Percentiles rank a stretch among this genome's conserved stretches.
These are phyloP conservation scores for Caradrina kadenii DNA, from an alignment of 2,888 invertebrate genomes.

Conservation along the genomic window DNA sequence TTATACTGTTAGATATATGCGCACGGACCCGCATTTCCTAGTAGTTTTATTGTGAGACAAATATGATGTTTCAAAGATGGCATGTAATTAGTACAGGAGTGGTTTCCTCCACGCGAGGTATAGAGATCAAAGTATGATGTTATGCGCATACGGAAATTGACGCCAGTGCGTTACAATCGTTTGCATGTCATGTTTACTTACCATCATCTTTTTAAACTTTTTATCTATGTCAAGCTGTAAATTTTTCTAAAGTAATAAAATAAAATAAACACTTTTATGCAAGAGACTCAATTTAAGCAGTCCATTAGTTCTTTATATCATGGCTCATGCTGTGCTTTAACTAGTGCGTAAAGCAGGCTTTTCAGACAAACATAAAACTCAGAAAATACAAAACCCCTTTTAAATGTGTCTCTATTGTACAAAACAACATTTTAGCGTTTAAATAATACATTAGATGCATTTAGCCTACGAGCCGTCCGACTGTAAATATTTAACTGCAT, in stretches of 20 bases:
- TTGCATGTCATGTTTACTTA: background rate
- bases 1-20: background rate
- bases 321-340: background rate
- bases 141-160: background rate
- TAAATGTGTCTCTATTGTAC: background rate
- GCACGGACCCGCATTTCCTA: background rate
- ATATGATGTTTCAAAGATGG: conserved; percentile 10
- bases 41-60: conserved; percentile 18
- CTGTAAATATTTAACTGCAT: conserved; percentile 15
- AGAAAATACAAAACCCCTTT: background rate
- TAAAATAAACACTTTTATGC: no score
- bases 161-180: background rate
- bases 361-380: background rate
- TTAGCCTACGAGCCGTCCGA: no score
- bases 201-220: no score
- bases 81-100: background rate
- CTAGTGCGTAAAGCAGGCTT: background rate
- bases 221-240: no score
- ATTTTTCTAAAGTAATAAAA: no score
- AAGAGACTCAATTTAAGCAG: conserved; percentile 1
- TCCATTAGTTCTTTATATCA: no score
- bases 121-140: background rate
- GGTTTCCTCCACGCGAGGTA: background rate
- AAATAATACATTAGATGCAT: conserved; percentile 1
- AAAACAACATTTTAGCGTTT: background rate